Evolutionary conservation across 2,113 vertebrate species (phyloP), one percentile per base, ranked within the genome.

Genomic region (Cynoglossus semilaevis): DNA sequence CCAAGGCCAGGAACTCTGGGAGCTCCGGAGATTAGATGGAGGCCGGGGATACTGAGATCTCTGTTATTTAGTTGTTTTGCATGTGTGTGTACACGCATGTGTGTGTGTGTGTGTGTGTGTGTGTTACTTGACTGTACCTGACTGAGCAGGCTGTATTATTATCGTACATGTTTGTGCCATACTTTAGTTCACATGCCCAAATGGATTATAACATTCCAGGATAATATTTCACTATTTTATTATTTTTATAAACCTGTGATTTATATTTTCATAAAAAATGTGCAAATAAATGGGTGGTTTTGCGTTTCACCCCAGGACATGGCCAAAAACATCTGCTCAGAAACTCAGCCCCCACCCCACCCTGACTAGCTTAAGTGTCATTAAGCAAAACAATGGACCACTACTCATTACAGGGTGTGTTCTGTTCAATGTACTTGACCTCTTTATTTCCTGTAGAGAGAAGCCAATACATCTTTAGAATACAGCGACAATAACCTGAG

Each of bases 11-110:
- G 62, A 81, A 81, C 79, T 76, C 70, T 74, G 61, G 74, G 55
- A 58, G 58, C 79, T 84, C 73, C 67, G 51, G 70, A 78, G 82
- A 85, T 82, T 84, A 74, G 71, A 77, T 77, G 56, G 38, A 58
- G 68, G 63, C 18, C 58, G 7, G 49, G 37, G 43, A 22, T 59
- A 54, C 72, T 56, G 70, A 61, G 47, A 46, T 54, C 37, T 41
- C 15, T 60, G 11, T 53, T 62, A 4, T 38, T 59, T 63, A 51
- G 45, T 60, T 16, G 3, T 10, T 7, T 3, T 56, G 45, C 29
- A 38, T 7, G 9, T 50, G 58, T 59, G 34, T 9, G 56, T 52
- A 37, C 34, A 43, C 37, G 63, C 17, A 1, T 69, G 51, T 48
- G 15, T 42, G 67, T 72, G n/a, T 67, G 60, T 81, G 63, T 81